These are phyloP conservation scores for Leucoraja erinaceus DNA, from an alignment of 2,113 vertebrate genomes.

Conservation along the genomic window DNA sequence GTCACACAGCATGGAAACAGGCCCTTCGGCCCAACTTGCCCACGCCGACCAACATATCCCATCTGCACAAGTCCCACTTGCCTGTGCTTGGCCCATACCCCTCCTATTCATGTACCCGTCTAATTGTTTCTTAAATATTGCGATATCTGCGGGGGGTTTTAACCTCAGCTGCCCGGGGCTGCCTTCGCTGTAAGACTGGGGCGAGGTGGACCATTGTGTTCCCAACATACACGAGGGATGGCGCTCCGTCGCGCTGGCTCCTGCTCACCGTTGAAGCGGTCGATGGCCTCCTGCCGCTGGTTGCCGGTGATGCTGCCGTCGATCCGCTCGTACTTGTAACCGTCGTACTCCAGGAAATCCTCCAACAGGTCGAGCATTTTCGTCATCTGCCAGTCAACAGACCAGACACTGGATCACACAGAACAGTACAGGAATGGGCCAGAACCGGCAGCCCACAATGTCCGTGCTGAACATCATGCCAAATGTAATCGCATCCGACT, in stretches of 20 bases:
- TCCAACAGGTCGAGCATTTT: conserved; percentile 97
- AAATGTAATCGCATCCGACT: no score
- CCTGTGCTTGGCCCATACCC: no score
- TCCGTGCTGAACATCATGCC: no score
- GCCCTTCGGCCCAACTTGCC: no score
- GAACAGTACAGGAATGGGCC: background rate
- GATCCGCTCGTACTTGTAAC: conserved; percentile 93
- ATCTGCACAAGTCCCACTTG: no score
- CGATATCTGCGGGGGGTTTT: background rate
- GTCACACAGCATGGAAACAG: no score
- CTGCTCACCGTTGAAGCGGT: conserved; percentile 83
- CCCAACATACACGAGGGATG: background rate
- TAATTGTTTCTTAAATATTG: no score
- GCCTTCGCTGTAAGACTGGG: background rate
- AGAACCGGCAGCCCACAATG: background rate
- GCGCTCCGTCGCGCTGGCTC: background rate
- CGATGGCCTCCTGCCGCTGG: conserved; percentile 89
- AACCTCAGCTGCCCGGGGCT: background rate
- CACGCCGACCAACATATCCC: no score
- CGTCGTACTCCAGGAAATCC: conserved; percentile 90
- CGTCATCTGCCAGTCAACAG: conserved; percentile 73
- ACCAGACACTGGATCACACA: background rate
- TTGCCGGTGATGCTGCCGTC: conserved; percentile 90
- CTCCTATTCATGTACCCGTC: no score
- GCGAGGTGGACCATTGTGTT: background rate